Evolutionary conservation across 1,140 invertebrate genomes (phyloP).

Genomic region (Aphidius gifuensis): DNA sequence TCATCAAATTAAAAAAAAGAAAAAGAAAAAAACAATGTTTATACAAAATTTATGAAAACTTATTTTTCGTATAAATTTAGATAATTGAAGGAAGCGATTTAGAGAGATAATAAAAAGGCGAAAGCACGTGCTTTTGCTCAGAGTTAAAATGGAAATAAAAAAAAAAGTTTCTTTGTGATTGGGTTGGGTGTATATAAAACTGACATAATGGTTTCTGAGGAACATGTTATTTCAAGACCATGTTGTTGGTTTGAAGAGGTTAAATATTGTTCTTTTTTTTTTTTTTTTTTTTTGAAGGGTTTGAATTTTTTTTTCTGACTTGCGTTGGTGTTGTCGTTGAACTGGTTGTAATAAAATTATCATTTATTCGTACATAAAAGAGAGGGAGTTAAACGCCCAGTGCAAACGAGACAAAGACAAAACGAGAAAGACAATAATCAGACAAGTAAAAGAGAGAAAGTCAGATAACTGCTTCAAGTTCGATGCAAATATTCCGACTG

Average conservation of each 20-base stretch:
- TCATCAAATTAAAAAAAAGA: not conserved
- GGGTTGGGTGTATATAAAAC: not conserved
- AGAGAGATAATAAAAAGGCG: too few species aligned
- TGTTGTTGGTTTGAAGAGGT: conserved; percentile 30
- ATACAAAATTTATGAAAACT: not conserved
- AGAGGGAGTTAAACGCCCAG: conserved; percentile 17
- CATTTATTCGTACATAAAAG: conserved; percentile 41
- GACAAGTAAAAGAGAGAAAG: conserved; percentile 22
- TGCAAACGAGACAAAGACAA: conserved; percentile 14
- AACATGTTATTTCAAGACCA: conserved; percentile 39
- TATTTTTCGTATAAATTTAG: not conserved
- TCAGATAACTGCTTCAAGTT: conserved; percentile 44
- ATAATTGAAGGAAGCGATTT: too few species aligned
- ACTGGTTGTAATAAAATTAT: conserved; percentile 43
- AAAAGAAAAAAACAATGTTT: not conserved
- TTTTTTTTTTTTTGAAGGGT: conserved; percentile 29
- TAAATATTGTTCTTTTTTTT: conserved; percentile 30
- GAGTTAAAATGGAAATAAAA: not conserved
- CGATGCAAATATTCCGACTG: conserved; percentile 47
- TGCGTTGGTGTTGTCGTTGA: conserved; percentile 28
- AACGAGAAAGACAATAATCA: conserved; percentile 10
- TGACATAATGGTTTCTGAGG: conserved; percentile 23
- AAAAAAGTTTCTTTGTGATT: not conserved
- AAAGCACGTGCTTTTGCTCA: too few species aligned
- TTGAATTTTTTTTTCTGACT: conserved; percentile 36